Evolutionary conservation across 2,888 invertebrate genomes (phyloP).

Genomic region (Nipponacmea schrenckii): DNA sequence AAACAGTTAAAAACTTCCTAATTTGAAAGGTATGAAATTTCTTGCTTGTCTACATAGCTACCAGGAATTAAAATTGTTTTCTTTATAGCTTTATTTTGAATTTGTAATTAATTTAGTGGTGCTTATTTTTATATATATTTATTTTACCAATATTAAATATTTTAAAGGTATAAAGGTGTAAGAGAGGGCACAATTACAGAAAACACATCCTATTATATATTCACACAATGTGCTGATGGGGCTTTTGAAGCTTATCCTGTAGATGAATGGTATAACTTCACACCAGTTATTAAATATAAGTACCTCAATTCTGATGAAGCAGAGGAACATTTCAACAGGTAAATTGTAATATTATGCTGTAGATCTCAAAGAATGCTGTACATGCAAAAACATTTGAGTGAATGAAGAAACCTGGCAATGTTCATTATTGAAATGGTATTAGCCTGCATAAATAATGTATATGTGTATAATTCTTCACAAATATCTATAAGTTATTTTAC

Average conservation of each 20-base stretch:
- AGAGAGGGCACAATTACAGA: constrained; percentile 96
- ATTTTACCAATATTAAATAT: constrained; percentile 1
- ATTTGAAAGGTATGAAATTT: too few relatives aligned
- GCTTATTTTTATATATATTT: too few relatives aligned
- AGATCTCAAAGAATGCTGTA: neutral
- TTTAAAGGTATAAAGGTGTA: constrained; percentile 82
- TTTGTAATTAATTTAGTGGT: too few relatives aligned
- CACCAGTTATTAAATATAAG: constrained; percentile 89
- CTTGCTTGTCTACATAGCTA: too few relatives aligned
- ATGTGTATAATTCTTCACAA: too few relatives aligned
- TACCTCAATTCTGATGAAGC: constrained; percentile 97
- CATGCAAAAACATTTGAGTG: too few relatives aligned
- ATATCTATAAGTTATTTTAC: too few relatives aligned
- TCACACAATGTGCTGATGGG: constrained; percentile 94
- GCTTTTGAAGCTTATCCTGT: constrained; percentile 95
- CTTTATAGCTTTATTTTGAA: too few relatives aligned
- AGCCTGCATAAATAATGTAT: too few relatives aligned
- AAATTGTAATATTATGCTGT: constrained; percentile 22
- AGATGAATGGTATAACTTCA: constrained; percentile 92
- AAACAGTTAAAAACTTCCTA: neutral
- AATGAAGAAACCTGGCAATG: too few relatives aligned
- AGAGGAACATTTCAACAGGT: constrained; percentile 93
- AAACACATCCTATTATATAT: constrained; percentile 97
- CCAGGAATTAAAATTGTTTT: too few relatives aligned
- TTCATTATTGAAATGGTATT: too few relatives aligned